Conservation (phyloP, 2,797 vertebrate species). For the Australoheros facetus region DNA sequence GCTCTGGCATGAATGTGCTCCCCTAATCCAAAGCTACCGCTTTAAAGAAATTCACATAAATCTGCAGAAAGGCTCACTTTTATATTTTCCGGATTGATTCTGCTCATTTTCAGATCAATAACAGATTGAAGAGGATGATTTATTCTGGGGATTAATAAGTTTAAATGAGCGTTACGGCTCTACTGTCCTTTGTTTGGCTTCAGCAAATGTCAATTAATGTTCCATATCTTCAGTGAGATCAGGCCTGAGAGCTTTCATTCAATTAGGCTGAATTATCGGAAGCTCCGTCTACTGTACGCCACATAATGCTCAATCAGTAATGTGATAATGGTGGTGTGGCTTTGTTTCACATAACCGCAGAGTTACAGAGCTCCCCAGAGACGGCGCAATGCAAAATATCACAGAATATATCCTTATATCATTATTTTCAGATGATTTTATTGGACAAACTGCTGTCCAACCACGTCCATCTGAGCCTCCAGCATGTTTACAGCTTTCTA, state of each 20-base stretch:
- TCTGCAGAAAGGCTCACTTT: conserved; percentile 32
- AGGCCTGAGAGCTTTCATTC: conserved; percentile 78
- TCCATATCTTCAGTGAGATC: conserved; percentile 73
- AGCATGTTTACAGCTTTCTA: not conserved
- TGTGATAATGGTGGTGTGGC: conserved; percentile 64
- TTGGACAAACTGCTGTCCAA: not conserved
- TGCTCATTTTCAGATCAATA: conserved; percentile 71
- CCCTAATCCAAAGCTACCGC: conserved; percentile 46
- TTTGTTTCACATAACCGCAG: conserved; percentile 11
- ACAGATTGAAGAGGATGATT: conserved; percentile 69
- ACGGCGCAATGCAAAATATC: not conserved
- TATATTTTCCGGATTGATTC: conserved; percentile 63
- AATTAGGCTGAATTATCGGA: conserved; percentile 78
- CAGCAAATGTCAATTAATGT: conserved; percentile 83
- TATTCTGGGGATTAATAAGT: conserved; percentile 73
- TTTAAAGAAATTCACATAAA: conserved; percentile 57
- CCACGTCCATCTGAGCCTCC: not conserved
- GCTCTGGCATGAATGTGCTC: conserved; percentile 19
- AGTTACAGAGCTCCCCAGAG: not conserved
- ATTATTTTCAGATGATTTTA: not conserved
- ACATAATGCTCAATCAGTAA: conserved; percentile 70
- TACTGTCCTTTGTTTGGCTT: conserved; percentile 80
- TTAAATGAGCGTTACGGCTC: conserved; percentile 72
- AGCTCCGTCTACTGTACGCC: conserved; percentile 65
- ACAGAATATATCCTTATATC: not conserved